Base-by-base conservation (phyloP, 1,140 invertebrate species). In the Dinoponera quadriceps region DNA sequence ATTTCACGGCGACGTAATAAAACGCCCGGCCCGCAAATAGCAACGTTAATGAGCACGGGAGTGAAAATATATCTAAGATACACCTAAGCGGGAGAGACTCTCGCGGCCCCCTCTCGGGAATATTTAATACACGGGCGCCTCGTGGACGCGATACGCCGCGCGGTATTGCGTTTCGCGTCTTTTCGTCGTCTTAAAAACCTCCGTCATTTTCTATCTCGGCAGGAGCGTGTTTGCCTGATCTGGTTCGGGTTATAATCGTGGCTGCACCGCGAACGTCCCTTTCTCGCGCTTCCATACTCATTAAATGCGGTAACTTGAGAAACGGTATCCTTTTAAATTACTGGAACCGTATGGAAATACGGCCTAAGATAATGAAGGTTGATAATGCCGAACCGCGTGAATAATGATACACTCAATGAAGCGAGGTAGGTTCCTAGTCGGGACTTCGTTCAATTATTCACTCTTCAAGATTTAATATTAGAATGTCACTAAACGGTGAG, bases 41-140 rank as follows among this genome's bases (percentile, higher is more conserved):
- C 75, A 78, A 69, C 65, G 57, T 78, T 69, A 78, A 78, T 78
- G 75, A 78, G 59, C 75, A 44, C 74, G 20, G 38, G 25, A 68
- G 44, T 54, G 74, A 68, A 68, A 78, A 78, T 68, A 78, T 68
- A 68, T 78, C 49, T 55, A 78, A 78, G 62, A 78, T 66, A 66
- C n/a, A 22, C 16, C 62, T 55, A 78, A 51, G 25, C 25, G 33
- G 38, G 0, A 63, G 44, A 75, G 20, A 78, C 51, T 55, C 33
- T 1, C 4, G 7, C 38, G 18, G 54, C 29, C 27, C n/a, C 33
- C 4, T 14, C n/a, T 68, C 20, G 20, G 27, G 14, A 78, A 78
- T 78, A 78, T 78, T 69, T 78, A 69, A 78, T 69, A 57, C 22
- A 29, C 5, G 11, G 38, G 38, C 33, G 7, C 25, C 54, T 54